Percentiles rank a stretch among this genome's conserved stretches.
Conservation (phyloP, 1,140 invertebrate genomes). For the Cherax destructor region DNA sequence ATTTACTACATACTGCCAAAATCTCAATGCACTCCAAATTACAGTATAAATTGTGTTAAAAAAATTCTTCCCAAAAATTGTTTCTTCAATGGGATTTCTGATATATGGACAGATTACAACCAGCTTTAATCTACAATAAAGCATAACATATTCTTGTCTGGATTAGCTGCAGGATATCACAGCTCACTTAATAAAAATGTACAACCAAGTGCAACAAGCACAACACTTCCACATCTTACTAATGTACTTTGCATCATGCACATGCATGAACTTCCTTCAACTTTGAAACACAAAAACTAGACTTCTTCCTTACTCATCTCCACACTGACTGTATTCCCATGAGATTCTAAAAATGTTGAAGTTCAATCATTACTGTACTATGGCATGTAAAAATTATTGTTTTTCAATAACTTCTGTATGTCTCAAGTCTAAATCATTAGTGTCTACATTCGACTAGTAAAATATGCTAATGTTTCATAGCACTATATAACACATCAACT, state of each 20-base stretch:
- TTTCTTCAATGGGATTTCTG: neutral
- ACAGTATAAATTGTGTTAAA: neutral
- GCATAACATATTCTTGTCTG: neutral
- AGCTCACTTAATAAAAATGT: neutral
- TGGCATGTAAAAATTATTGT: neutral
- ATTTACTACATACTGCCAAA: too few relatives aligned
- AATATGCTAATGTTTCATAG: neutral
- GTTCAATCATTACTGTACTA: neutral
- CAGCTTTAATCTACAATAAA: neutral
- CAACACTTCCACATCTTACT: neutral
- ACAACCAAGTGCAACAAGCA: slow-evolving; percentile 5
- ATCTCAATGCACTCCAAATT: neutral
- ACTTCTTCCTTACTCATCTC: neutral
- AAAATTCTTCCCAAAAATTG: neutral
- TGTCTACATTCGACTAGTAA: neutral
- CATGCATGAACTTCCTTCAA: neutral
- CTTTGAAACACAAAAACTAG: neutral
- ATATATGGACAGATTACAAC: slow-evolving; percentile 2
- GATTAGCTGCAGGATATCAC: neutral
- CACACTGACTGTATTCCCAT: neutral
- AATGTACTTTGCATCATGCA: neutral
- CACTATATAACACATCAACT: neutral
- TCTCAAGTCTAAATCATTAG: neutral
- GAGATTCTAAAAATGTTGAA: neutral
- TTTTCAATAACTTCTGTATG: neutral